Percentiles rank a stretch among this genome's conserved stretches.
These are phyloP conservation scores for Ornithoptera alexandrae DNA, from an alignment of 2,888 invertebrate genomes.

Conservation along the genomic window DNA sequence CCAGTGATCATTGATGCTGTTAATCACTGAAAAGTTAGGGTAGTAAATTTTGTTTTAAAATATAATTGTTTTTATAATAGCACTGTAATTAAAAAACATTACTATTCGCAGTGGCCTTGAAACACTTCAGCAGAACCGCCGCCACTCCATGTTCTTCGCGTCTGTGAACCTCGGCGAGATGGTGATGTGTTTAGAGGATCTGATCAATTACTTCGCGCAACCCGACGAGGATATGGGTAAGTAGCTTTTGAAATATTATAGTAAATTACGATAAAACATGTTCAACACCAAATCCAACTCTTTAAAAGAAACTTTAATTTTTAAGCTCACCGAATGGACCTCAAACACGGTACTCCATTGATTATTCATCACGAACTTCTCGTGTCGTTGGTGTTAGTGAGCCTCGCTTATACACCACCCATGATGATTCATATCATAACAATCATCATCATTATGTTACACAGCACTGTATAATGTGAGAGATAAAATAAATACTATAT, in stretches of 20 bases:
- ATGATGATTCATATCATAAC: not conserved
- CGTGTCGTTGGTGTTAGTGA: not conserved
- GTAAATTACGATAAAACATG: not conserved
- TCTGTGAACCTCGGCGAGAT: constrained; percentile 98
- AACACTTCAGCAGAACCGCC: constrained; percentile 91
- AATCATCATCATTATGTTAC: not conserved
- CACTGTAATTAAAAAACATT: constrained; percentile 26
- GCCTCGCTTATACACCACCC: not conserved
- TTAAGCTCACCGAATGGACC: constrained; percentile 16
- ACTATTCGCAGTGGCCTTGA: constrained; percentile 89
- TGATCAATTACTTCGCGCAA: constrained; percentile 99
- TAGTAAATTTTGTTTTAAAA: no score
- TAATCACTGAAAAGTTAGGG: no score
- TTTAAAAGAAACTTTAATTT: constrained; percentile 21
- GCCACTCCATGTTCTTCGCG: constrained; percentile 92
- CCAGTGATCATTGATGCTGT: no score
- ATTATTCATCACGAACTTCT: not conserved
- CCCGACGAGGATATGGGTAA: constrained; percentile 98
- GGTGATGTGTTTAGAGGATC: constrained; percentile 99
- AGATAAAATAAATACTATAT: not conserved
- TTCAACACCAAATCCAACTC: constrained; percentile 4
- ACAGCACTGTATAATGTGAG: not conserved
- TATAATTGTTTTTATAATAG: not conserved
- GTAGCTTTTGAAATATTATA: constrained; percentile 30
- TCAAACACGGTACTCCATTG: constrained; percentile 10